These are phyloP conservation scores for Columba livia DNA, from an alignment of 2,113 vertebrate species.

Conservation along the genomic window DNA sequence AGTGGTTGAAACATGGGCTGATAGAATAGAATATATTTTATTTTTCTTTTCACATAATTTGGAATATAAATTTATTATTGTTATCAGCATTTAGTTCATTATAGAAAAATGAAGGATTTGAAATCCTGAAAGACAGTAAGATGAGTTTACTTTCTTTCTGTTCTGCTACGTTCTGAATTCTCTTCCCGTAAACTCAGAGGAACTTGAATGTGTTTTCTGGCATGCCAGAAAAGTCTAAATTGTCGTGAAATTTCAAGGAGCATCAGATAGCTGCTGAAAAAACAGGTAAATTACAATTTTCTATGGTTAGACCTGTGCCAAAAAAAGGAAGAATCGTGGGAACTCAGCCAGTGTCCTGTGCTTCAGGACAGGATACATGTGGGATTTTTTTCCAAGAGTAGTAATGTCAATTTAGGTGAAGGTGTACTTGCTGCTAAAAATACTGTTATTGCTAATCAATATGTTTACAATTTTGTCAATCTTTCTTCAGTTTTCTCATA, in stretches of 20 bases:
- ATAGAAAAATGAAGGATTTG: background rate
- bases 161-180: background rate
- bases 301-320: background rate
- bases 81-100: background rate
- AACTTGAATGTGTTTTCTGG: background rate
- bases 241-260: background rate
- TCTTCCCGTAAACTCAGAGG: background rate
- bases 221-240: background rate
- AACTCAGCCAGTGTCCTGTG: background rate
- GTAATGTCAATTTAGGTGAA: background rate
- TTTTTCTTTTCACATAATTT: background rate
- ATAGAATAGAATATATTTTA: background rate
- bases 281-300: background rate
- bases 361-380: background rate
- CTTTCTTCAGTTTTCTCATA: slow-evolving; percentile 79
- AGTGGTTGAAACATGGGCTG: background rate
- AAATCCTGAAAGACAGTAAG: background rate
- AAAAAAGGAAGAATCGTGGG: background rate
- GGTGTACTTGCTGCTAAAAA: background rate
- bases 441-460: background rate
- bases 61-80: background rate
- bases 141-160: background rate
- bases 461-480: background rate
- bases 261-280: background rate
- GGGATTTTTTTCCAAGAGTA: background rate